Base-by-base conservation (phyloP, 2,797 vertebrate species). In the Gymnoscopelus braueri region DNA sequence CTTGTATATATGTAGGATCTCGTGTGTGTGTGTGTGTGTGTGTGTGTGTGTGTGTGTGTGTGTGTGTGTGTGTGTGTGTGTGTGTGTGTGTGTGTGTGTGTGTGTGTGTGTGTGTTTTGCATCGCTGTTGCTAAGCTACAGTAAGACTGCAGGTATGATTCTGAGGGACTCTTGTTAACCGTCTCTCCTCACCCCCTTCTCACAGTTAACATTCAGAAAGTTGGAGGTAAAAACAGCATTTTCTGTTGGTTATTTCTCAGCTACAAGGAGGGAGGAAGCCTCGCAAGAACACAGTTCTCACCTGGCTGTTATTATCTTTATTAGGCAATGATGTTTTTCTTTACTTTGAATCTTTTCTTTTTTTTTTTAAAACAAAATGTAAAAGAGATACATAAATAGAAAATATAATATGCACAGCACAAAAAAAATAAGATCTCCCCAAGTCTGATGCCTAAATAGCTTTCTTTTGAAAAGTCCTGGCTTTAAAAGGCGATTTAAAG, bases 181-280 rank as follows among this genome's bases (percentile, higher is more conserved):
- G 78, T 79, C 79, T 78, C 80, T 67, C 83, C 71, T 79, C 68
- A 84, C 73, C 81, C 83, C 77, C 80, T 79, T 87, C 84, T 89
- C 87, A 90, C 84, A 84, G 82, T 84, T 87, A 78, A 93, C 92
- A 93, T 93, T 94, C 92, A 90, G 77, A 91, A 87, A 93, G 85
- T 89, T 80, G 80, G 88, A 88, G 89, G 90, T 85, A 90, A 74
- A 73, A 85, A 63, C 87, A 88, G 89, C 89, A 91, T 89, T 79
- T 89, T 89, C 80, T 85, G 85, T 88, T 84, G 74, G 78, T 81
- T 71, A 66, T 78, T 80, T 79, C 84, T 83, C 85, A 78, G 86
- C 90, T 90, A 89, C 89, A 61, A 87, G 82, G 87, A 84, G 83
- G 83, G 87, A 84, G 82, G 71, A 82, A 65, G 76, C 77, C 79